Base-by-base conservation (phyloP, 2,888 invertebrate genomes). In the Drosophila seclusa region DNA sequence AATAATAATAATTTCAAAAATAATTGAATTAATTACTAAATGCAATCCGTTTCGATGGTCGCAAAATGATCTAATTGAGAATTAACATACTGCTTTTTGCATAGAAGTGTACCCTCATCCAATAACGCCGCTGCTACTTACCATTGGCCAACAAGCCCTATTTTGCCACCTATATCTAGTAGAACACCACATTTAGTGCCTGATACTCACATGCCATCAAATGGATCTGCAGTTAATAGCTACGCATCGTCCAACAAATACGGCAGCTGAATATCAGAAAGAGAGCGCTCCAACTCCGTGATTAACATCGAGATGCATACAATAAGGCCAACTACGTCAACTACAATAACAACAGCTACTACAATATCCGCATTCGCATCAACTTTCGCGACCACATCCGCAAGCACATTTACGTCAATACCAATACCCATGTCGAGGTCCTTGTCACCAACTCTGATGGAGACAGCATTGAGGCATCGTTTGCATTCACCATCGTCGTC, bases 91-190 rank as follows among this genome's bases (percentile, higher is more conserved):
- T 91, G 90, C 90, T 92, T 91, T 91, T 91, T 92, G 91, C 91
- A 92, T 91, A 92, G 93, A 92, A 92, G 92, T 92, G 92, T 92
- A 91, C 95, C 95, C 78, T 94, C 95, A 93, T 91, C 93, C 87
- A 92, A 92, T 91, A 92, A 92, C 90, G 91, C 91, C 89, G 92
- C 95, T 82, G 94, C 95, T 84, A 95, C 96, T 80, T 96, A 96
- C 91, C 96, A 96, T 73, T 97, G 97, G 97, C 96, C 97, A 78
- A 96, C 95, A 74, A 96, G 96, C 92, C 96, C 96, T 78, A 95
- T 96, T 82, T 94, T 97, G 88, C 96, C 96, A 85, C 95, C 96
- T 68, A 94, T 95, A 82, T 94, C 95, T 86, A 95, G 95, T 84
- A 94, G 96, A 87, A 95, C 96, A 83, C 95, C 95, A 76, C 96